Evolutionary conservation across 2,888 invertebrate genomes (phyloP).

Genomic region (Ellobium chinense): DNA sequence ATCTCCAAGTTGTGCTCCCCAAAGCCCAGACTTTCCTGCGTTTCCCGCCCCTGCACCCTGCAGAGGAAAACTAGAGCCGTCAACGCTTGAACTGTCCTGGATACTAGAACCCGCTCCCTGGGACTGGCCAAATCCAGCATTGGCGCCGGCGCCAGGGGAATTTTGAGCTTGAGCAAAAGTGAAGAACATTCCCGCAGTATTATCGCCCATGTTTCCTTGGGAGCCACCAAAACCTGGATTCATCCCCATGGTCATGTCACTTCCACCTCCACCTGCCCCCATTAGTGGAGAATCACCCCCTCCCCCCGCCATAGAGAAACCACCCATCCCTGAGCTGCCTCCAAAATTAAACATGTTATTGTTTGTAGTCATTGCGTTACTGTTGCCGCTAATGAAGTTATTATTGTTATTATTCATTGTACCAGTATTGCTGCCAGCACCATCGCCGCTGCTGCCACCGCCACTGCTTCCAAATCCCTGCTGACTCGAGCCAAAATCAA

Average conservation of each 20-base stretch:
- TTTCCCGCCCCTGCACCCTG: background rate
- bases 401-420: background rate
- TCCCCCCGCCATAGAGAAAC: background rate
- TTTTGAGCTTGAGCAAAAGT: constrained; percentile 19
- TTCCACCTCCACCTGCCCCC: background rate
- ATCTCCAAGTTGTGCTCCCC: background rate
- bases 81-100: background rate
- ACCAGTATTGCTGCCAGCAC: background rate
- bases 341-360: background rate
- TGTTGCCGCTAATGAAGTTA: background rate
- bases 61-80: background rate
- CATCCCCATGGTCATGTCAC: constrained; percentile 8
- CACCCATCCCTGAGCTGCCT: background rate
- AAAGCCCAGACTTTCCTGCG: background rate
- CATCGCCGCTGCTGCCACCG: background rate
- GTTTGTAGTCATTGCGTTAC: background rate
- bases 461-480: background rate
- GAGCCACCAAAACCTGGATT: constrained; percentile 15
- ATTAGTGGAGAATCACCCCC: background rate
- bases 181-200: constrained; percentile 5
- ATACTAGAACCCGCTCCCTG: background rate
- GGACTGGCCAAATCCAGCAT: background rate
- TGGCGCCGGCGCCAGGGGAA: background rate
- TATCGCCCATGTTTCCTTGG: constrained; percentile 8
- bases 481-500: background rate